These are phyloP conservation scores for Phorcus lineatus DNA, from an alignment of 2,888 invertebrate species.

Conservation along the genomic window DNA sequence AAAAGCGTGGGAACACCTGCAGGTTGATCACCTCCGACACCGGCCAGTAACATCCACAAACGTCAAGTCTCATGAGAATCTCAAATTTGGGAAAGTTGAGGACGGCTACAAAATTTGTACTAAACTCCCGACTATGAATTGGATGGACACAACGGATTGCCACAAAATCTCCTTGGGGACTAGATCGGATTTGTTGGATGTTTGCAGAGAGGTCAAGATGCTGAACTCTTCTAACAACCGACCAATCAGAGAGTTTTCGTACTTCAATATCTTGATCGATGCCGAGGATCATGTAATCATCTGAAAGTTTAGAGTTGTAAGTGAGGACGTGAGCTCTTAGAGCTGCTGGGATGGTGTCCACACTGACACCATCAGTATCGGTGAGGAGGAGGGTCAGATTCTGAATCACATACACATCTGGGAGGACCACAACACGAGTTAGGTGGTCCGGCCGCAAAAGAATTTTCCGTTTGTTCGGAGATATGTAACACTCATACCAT, in stretches of 20 bases:
- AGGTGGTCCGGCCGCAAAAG: slow-evolving; percentile 56
- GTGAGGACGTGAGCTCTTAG: slow-evolving; percentile 50
- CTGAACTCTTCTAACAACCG: slow-evolving; percentile 36
- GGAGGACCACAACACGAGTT: slow-evolving; percentile 46
- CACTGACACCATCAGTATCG: background rate
- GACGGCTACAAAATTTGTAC: slow-evolving; percentile 53
- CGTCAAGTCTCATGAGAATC: slow-evolving; percentile 52
- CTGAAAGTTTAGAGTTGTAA: slow-evolving; percentile 54
- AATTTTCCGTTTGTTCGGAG: slow-evolving; percentile 52
- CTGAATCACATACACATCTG: slow-evolving; percentile 48
- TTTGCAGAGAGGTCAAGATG: slow-evolving; percentile 47
- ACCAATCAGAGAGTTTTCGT: slow-evolving; percentile 44
- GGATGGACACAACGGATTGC: slow-evolving; percentile 57
- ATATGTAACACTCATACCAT: slow-evolving; percentile 64
- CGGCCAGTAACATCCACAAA: slow-evolving; percentile 63
- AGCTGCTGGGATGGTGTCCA: slow-evolving; percentile 46
- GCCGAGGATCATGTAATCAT: slow-evolving; percentile 48
- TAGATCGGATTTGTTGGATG: slow-evolving; percentile 61
- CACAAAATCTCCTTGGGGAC: slow-evolving; percentile 56
- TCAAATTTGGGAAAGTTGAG: slow-evolving; percentile 47
- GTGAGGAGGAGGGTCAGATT: slow-evolving; percentile 39
- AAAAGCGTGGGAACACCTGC: slow-evolving; percentile 64
- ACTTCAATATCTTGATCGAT: slow-evolving; percentile 48
- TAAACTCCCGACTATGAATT: slow-evolving; percentile 54
- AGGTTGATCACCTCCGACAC: slow-evolving; percentile 63